Percentiles rank a stretch among this genome's conserved stretches.
Evolutionary conservation across 1,140 invertebrate species (phyloP).

Genomic region (Pogonomyrmex californicus): DNA sequence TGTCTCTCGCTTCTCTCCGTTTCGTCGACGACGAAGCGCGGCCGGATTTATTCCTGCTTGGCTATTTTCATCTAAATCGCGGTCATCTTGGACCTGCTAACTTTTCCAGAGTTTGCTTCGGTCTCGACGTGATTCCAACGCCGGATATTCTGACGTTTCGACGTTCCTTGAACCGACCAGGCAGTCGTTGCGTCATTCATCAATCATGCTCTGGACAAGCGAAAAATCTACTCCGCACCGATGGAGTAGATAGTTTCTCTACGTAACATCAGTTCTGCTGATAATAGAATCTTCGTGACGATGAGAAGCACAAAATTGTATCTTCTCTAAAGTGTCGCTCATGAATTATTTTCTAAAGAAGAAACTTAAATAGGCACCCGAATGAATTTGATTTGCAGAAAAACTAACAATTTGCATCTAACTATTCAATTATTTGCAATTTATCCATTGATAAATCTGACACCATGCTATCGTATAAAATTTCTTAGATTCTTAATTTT

Average conservation of each 20-base stretch:
- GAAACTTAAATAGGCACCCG: neutral
- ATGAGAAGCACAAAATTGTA: constrained; percentile 1
- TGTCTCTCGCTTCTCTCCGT: constrained; percentile 48
- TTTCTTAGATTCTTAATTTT: neutral
- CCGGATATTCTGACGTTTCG: constrained; percentile 41
- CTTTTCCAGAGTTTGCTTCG: constrained; percentile 28
- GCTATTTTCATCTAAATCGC: constrained; percentile 64
- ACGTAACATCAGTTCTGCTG: constrained; percentile 10
- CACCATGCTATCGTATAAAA: neutral
- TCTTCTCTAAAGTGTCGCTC: neutral
- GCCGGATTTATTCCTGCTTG: constrained; percentile 38
- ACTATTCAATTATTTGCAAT: neutral
- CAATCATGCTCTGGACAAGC: constrained; percentile 59
- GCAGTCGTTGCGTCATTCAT: constrained; percentile 47
- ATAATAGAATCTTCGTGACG: constrained; percentile 17
- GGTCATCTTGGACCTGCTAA: constrained; percentile 51
- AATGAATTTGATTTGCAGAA: neutral
- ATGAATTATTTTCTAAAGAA: neutral
- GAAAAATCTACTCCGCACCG: constrained; percentile 57
- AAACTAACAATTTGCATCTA: neutral
- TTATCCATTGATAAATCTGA: neutral
- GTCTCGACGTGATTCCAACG: constrained; percentile 21
- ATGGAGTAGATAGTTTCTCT: constrained; percentile 66
- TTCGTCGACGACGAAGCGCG: constrained; percentile 36
- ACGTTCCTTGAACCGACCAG: constrained; percentile 31